A percentile compares a stretch with the other conserved stretches of the same genome.
Conservation (phyloP, 2,888 invertebrate genomes). For the Pyrrhia umbra region DNA sequence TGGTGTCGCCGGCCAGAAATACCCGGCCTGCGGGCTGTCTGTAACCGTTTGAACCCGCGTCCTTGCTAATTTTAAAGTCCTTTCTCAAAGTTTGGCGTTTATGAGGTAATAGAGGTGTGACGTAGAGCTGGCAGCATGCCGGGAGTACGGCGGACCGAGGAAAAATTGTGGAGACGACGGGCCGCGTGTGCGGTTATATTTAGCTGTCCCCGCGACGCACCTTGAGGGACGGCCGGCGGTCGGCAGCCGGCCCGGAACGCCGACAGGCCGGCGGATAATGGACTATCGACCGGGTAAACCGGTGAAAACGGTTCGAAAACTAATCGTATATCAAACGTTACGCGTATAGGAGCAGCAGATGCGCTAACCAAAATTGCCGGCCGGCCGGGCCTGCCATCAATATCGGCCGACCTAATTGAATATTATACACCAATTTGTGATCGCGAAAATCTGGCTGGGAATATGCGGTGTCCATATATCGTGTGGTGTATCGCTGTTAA, state of each 20-base stretch:
- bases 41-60: slow-evolving; percentile 76
- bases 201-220: slow-evolving; percentile 76
- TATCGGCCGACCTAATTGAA: slow-evolving; percentile 88
- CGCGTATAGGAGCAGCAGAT: slow-evolving; percentile 82
- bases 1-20: slow-evolving; percentile 74
- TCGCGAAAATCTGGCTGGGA: slow-evolving; percentile 88
- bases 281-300: slow-evolving; percentile 62
- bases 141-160: slow-evolving; percentile 83
- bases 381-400: slow-evolving; percentile 80
- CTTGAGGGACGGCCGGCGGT: slow-evolving; percentile 78
- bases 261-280: slow-evolving; percentile 54
- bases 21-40: slow-evolving; percentile 65
- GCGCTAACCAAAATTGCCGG: slow-evolving; percentile 88
- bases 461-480: slow-evolving; percentile 88
- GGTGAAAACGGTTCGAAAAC: slow-evolving; percentile 77
- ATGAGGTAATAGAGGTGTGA: slow-evolving; percentile 87
- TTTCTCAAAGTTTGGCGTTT: slow-evolving; percentile 87
- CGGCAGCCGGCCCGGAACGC: slow-evolving; percentile 54
- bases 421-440: slow-evolving; percentile 89
- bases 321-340: slow-evolving; percentile 85
- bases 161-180: slow-evolving; percentile 79
- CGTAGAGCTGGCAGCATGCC: slow-evolving; percentile 89
- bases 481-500: slow-evolving; percentile 79
- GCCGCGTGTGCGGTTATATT: slow-evolving; percentile 69
- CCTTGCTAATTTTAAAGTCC: slow-evolving; percentile 90